Base-by-base conservation (phyloP, 2,888 invertebrate species). In the Mactromeris polynyma region DNA sequence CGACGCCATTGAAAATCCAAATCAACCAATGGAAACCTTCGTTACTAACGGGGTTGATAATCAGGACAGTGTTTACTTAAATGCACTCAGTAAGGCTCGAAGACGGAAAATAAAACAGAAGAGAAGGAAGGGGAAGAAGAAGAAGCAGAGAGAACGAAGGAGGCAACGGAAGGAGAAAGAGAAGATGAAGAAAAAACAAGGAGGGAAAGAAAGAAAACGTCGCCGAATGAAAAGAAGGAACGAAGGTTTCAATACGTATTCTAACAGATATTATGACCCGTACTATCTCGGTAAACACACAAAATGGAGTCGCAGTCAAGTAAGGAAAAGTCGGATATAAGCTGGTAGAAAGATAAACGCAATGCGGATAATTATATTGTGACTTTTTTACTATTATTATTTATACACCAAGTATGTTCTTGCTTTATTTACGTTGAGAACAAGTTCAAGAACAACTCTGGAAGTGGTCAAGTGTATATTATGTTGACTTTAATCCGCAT, bases 321-420 rank as follows among this genome's bases (percentile, higher is more conserved):
- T 92, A 21, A 82, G 92, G 26, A 92, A 90, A 64, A 92, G 92
- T 33, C 79, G 80, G 46, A 87, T 90, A 54, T 92, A 90, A 81
- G 51, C 21, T 11, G 26, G 17, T 38, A 19, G 33, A 73, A 14
- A 11, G 17, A 73, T 36, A 33, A 33, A 73, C 33, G 19, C 73
- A 73, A 64, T 64, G 26, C 4, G 58, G 58, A 26, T n/a, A 26
- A 7, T 17, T 7, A 69, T 31, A 19, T 73, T 33, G 36, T 73
- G 73, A 33, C 33, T 19, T 73, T 14, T 58, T 58, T n/a, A 11
- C 14, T 58, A 58, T 3, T 73, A 33, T 36, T 73, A 73, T 73
- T 73, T 36, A 33, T 73, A 73, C 73, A 73, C 73, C 33, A 26
- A 26, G 36, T 26, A 73, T 17, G 6, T 17, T 36, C 19, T 31